Base-by-base conservation (phyloP, 2,888 invertebrate species). In the Lasioglossum oenotherae region DNA sequence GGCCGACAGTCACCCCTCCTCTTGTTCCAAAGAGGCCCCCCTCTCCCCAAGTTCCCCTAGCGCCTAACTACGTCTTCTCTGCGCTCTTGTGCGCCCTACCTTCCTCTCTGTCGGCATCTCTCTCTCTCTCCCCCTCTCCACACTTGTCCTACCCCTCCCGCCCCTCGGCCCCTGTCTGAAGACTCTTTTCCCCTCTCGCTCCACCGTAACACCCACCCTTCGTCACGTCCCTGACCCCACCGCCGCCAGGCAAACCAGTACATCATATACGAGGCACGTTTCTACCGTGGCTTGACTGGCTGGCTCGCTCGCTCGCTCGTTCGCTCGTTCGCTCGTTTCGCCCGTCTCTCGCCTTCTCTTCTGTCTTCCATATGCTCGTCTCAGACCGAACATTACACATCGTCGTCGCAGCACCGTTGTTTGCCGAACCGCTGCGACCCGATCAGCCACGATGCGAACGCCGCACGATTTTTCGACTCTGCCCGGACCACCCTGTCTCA, bases 141-240 rank as follows among this genome's bases (percentile, higher is more conserved):
- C 82, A 69, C 81, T 74, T 87, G 78, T 82, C 86, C 41, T 77
- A 67, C 78, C 78, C 82, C 75, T 73, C 78, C 80, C 80, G 73
- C 74, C 88, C 89, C 87, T 81, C 12, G 87, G 81, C 86, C 87
- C 89, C 81, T 84, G 80, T 85, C 81, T 87, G 74, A 81, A 83
- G 81, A 86, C 85, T 88, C 53, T 53, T 84, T 72, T 78, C 88
- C 75, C 82, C 85, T 86, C 87, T 89, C 85, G 86, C 91, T 88
- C 88, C 88, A 81, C 88, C 80, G 82, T 84, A 81, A 80, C 86
- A 89, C 88, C 90, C 87, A 84, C 81, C 87, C 88, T 86, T 89
- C 87, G 78, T 67, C 83, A 75, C 89, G 89, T 91, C 90, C 91
- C 90, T 89, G 91, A 91, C 89, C 88, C 91, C 89, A 78, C 90